Base-by-base conservation (phyloP, 1,140 invertebrate species). In the Meloidogyne floridensis region DNA sequence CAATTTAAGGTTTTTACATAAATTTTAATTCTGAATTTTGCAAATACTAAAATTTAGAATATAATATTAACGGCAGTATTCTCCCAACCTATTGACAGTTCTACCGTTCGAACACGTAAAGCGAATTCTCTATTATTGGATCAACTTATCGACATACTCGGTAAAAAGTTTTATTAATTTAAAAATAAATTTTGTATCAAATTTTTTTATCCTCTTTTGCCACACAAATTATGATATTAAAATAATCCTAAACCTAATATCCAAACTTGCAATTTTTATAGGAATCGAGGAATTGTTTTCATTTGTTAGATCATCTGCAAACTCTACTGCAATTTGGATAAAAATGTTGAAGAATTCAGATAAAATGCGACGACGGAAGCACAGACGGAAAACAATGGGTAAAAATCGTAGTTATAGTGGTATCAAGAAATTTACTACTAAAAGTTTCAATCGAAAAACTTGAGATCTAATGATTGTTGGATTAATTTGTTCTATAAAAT, bases 271-370 rank as follows among this genome's bases (percentile, higher is more conserved):
- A 47, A 47, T 47, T 47, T 54, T 11, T 54, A 18, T 6, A 65
- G 59, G 59, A 6, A 6, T 65, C n/a, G 59, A 65, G 15, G 59
- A 65, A 7, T n/a, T 74, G 4, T 81, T 83, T 15, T 47, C 69
- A 11, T 18, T 83, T 20, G 65, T 53, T 59, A 80, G 83, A 59
- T 76, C n/a, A 32, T 51, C 81, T 54, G 56, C 65, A 54, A 72
- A 79, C 11, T 10, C 32, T 43, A 13, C 6, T 56, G 42, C 5
- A 70, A 72, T 80, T 42, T 75, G 80, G 80, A 70, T 47, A 80
- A 81, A 80, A 71, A 54, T 73, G 13, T 54, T 84, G 51, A 84
- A 85, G 82, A 84, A 86, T n/a, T 59, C 81, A 42, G 84, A 84
- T 56, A 84, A 84, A 70, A 47, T 70, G 43, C 59, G 43, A 71